These are phyloP conservation scores for Anagrus nilaparvatae DNA, from an alignment of 1,140 invertebrate genomes.

Conservation along the genomic window DNA sequence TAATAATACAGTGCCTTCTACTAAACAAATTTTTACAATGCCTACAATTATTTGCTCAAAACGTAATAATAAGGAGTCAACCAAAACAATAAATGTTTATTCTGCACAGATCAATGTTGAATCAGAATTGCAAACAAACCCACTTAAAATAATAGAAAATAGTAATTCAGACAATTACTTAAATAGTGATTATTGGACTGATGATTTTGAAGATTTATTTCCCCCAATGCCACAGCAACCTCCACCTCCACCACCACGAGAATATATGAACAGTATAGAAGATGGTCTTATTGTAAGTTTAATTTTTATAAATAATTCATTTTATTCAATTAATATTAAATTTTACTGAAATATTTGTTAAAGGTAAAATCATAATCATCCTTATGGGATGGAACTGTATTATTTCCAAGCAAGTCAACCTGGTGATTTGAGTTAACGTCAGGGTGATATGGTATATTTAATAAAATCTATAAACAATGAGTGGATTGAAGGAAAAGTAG, in stretches of 20 bases:
- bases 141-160: too few relatives aligned
- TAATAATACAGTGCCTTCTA: constrained; percentile 18
- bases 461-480: constrained; percentile 60
- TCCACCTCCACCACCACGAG: constrained; percentile 57
- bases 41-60: constrained; percentile 55
- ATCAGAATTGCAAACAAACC: too few relatives aligned
- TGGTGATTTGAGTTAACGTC: constrained; percentile 63
- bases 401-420: constrained; percentile 59
- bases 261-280: constrained; percentile 34
- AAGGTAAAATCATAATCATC: constrained; percentile 34
- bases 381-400: constrained; percentile 63
- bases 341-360: too few relatives aligned
- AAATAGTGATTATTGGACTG: too few relatives aligned
- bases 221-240: constrained; percentile 70
- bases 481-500: constrained; percentile 63
- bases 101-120: too few relatives aligned
- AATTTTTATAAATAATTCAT: constrained; percentile 2
- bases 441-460: constrained; percentile 61
- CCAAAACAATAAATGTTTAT: constrained; percentile 20
- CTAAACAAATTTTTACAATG: constrained; percentile 26
- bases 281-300: constrained; percentile 20
- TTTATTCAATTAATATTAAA: too few relatives aligned
- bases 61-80: constrained; percentile 26
- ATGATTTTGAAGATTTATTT: constrained; percentile 37
- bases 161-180: too few relatives aligned